phyloP scores from a whole-genome alignment of 2,888 invertebrate species.

The Acleris sparsana region DNA sequence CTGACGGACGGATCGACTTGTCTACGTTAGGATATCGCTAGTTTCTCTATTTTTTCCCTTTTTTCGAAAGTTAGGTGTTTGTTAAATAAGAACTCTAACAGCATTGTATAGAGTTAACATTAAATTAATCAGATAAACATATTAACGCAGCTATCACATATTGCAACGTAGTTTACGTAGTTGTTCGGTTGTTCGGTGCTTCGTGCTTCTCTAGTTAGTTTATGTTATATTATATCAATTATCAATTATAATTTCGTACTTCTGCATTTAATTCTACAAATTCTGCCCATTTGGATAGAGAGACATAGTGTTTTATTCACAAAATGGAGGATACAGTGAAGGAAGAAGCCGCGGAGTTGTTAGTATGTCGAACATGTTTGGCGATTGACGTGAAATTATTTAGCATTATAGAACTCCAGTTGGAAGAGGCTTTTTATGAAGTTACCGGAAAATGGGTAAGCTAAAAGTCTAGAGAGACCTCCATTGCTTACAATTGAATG shows the following conservation, averaged over 20 bases:
- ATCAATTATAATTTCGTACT: conserved; percentile 5
- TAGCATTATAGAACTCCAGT: conserved; percentile 12
- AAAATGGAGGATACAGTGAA: conserved; percentile 25
- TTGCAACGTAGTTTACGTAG: neutral
- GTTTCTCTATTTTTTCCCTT: neutral
- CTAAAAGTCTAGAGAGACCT: too few species aligned
- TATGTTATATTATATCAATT: too few species aligned
- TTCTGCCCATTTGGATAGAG: conserved; percentile 3
- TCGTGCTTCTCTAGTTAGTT: too few species aligned
- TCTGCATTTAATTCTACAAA: neutral
- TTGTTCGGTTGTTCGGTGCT: conserved; percentile 1
- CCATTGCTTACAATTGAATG: too few species aligned
- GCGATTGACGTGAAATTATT: conserved; percentile 13
- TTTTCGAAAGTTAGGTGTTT: neutral
- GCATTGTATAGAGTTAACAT: neutral
- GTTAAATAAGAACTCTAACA: neutral
- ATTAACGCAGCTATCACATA: neutral
- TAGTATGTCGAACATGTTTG: conserved; percentile 27
- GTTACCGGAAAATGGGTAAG: conserved; percentile 24
- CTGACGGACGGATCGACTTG: too few species aligned
- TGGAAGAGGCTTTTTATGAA: conserved; percentile 16
- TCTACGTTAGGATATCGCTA: too few species aligned
- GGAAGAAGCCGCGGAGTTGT: conserved; percentile 16
- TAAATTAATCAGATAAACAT: neutral
- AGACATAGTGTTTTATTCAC: conserved; percentile 20